A percentile compares a stretch with the other conserved stretches of the same genome.
phyloP scores from a whole-genome alignment of 1,140 invertebrate species.

The Fragariocoptes setiger region DNA sequence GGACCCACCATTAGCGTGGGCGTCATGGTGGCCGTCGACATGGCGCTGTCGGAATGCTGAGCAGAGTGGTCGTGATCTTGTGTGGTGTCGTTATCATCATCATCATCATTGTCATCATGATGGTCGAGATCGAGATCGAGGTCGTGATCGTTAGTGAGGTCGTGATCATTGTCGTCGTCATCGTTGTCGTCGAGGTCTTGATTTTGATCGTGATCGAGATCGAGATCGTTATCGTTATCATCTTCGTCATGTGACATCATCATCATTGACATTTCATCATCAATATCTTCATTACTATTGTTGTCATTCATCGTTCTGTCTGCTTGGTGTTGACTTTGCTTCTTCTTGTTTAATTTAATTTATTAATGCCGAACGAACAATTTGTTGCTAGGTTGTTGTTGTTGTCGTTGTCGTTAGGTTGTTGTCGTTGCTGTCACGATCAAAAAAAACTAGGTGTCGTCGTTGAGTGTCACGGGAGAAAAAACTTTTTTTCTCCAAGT shows the following conservation, averaged over 20 bases:
- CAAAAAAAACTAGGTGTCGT: too few species aligned
- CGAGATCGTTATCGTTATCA: neutral
- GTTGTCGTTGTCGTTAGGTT: too few species aligned
- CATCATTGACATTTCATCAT: too few species aligned
- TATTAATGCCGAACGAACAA: neutral
- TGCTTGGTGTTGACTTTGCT: neutral
- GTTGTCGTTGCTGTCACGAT: too few species aligned
- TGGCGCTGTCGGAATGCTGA: conserved; percentile 33
- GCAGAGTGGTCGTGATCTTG: neutral
- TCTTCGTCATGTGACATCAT: neutral
- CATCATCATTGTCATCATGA: neutral
- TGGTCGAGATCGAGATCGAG: neutral
- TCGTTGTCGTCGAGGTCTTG: neutral
- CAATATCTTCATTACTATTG: conserved; percentile 1
- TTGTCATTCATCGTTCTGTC: neutral
- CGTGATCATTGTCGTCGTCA: neutral
- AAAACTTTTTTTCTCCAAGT: too few species aligned
- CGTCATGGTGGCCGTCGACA: conserved; percentile 25
- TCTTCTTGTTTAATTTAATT: neutral
- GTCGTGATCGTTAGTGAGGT: neutral
- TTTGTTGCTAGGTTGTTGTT: neutral
- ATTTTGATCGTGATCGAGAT: neutral
- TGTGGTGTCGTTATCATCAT: neutral
- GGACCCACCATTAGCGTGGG: neutral
- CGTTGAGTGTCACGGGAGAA: too few species aligned